Evolutionary conservation across 2,888 invertebrate genomes (phyloP).

Genomic region (Julus scanicus): DNA sequence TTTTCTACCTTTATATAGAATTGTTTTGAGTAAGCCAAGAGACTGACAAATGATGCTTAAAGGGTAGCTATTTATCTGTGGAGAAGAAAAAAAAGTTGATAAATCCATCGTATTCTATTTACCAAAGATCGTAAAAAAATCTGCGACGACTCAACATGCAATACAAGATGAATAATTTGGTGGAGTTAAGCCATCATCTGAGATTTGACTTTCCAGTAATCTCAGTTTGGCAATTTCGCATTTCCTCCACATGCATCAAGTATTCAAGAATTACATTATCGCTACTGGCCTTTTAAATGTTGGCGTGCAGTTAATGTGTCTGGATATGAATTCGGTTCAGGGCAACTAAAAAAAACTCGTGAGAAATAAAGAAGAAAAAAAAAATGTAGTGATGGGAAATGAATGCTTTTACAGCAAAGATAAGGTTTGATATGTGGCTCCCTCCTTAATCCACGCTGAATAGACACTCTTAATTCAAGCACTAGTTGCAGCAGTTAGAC

Average conservation of each 20-base stretch:
- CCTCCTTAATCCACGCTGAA: too few relatives aligned
- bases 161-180: background rate
- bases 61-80: background rate
- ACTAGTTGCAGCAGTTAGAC: too few relatives aligned
- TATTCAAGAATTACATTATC: background rate
- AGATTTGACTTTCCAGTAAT: background rate
- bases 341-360: too few relatives aligned
- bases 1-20: background rate
- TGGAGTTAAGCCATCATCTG: background rate
- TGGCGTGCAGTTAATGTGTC: too few relatives aligned
- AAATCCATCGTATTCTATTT: background rate
- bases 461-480: too few relatives aligned
- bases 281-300: too few relatives aligned
- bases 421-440: too few relatives aligned
- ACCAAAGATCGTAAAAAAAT: background rate
- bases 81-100: background rate
- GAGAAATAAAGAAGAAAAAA: too few relatives aligned
- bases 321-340: too few relatives aligned
- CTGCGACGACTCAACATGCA: background rate
- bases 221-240: conserved; percentile 22
- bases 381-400: too few relatives aligned
- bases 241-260: conserved; percentile 9
- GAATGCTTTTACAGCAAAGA: too few relatives aligned
- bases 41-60: conserved; percentile 14
- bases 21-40: background rate